These are phyloP conservation scores for Papilio dardanus DNA, from an alignment of 1,140 invertebrate genomes.

Conservation along the genomic window DNA sequence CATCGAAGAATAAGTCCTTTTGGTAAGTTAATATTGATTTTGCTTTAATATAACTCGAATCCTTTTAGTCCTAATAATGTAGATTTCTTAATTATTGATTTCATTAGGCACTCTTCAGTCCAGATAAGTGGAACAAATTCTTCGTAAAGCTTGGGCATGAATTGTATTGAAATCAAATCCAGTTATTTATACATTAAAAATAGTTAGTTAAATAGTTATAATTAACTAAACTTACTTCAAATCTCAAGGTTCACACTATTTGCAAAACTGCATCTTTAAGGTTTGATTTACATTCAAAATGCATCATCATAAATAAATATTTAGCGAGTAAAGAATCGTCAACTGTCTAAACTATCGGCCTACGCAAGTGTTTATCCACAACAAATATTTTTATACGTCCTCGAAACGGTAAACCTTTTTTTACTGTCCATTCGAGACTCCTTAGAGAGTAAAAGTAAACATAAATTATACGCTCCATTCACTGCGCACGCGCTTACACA, in stretches of 20 bases:
- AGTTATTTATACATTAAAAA: no score
- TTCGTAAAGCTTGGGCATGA: no score
- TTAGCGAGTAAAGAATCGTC: not conserved
- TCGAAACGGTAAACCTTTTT: constrained; percentile 67
- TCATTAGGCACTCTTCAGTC: no score
- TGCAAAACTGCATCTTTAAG: not conserved
- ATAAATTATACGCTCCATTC: constrained; percentile 75
- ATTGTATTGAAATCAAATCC: no score
- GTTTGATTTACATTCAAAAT: not conserved
- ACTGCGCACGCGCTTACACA: constrained; percentile 59
- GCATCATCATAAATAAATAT: not conserved
- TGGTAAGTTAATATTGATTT: constrained; percentile 55
- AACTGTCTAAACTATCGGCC: constrained; percentile 41
- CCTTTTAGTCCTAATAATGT: not conserved
- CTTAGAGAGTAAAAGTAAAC: constrained; percentile 74
- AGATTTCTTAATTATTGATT: no score
- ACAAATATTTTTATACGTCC: constrained; percentile 64
- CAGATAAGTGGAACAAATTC: no score
- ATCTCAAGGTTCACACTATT: not conserved
- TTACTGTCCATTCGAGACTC: constrained; percentile 57
- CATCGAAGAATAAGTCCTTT: constrained; percentile 50
- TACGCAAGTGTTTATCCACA: constrained; percentile 59
- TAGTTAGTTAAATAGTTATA: no score
- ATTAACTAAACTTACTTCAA: no score
- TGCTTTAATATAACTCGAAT: not conserved